Conservation (phyloP, 2,797 vertebrate genomes). For the Sebastiscus tertius region DNA sequence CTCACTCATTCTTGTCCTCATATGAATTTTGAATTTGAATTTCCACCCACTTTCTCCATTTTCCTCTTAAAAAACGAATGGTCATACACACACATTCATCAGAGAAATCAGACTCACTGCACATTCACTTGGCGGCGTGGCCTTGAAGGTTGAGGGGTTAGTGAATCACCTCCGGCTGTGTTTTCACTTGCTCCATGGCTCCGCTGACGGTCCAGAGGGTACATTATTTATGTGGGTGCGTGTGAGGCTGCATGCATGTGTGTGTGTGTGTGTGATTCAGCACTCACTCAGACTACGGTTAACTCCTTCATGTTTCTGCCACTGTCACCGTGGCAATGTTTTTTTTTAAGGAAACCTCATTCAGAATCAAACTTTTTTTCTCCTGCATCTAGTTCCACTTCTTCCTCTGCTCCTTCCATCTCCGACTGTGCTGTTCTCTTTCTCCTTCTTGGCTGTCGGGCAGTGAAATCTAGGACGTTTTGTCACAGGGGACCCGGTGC, state of each 20-base stretch:
- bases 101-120: not conserved
- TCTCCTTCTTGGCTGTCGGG: conserved; percentile 20
- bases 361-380: conserved; percentile 58
- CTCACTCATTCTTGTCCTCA: not conserved
- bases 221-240: conserved; percentile 49
- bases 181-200: conserved; percentile 69
- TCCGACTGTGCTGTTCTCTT: not conserved
- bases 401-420: conserved; percentile 5
- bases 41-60: not conserved
- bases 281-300: conserved; percentile 30
- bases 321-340: conserved; percentile 23
- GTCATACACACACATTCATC: not conserved
- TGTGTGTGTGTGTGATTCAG: conserved; percentile 23
- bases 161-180: conserved; percentile 67
- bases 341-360: conserved; percentile 51
- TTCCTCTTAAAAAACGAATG: not conserved
- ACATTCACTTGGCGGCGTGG: conserved; percentile 38
- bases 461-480: conserved; percentile 61
- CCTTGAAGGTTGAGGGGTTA: conserved; percentile 66
- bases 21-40: not conserved
- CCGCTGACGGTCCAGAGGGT: conserved; percentile 42
- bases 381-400: conserved; percentile 10
- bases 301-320: conserved; percentile 36
- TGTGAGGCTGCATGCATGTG: conserved; percentile 9
- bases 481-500: conserved; percentile 49